Percentiles rank a stretch among this genome's conserved stretches.
These are phyloP conservation scores for Grus americana DNA, from an alignment of 2,113 vertebrate species.

Conservation along the genomic window DNA sequence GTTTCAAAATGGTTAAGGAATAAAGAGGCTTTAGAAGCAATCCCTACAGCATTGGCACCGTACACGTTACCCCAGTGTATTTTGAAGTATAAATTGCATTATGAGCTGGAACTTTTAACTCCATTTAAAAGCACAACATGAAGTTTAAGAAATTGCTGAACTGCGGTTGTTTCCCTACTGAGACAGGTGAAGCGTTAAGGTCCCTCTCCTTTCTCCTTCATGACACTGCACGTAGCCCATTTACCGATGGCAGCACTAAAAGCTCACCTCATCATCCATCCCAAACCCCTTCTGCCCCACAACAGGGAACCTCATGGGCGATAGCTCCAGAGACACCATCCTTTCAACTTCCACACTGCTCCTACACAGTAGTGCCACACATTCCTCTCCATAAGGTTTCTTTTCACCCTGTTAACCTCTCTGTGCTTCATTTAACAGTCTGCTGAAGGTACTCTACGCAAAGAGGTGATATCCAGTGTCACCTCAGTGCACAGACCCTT, in stretches of 20 bases:
- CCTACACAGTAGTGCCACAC: neutral
- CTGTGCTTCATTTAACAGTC: neutral
- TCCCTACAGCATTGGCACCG: neutral
- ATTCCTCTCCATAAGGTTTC: neutral
- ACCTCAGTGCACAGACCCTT: neutral
- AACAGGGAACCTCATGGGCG: neutral
- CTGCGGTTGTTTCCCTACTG: accelerated
- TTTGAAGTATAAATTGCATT: neutral
- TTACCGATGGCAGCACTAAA: neutral
- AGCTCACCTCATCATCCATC: neutral
- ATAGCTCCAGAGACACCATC: neutral
- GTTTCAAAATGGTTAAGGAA: neutral
- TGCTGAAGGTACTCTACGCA: neutral
- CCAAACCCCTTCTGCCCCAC: neutral
- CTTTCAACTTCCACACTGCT: neutral
- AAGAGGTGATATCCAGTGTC: neutral
- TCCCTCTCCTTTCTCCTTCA: neutral
- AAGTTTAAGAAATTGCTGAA: neutral
- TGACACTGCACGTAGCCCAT: neutral
- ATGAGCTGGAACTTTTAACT: neutral
- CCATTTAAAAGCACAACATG: neutral
- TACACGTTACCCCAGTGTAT: neutral
- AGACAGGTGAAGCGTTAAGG: neutral
- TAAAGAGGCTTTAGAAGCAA: neutral
- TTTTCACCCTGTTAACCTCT: neutral